Evolutionary conservation across 2,797 vertebrate genomes (phyloP).

Genomic region (Rhinogobio ventralis): DNA sequence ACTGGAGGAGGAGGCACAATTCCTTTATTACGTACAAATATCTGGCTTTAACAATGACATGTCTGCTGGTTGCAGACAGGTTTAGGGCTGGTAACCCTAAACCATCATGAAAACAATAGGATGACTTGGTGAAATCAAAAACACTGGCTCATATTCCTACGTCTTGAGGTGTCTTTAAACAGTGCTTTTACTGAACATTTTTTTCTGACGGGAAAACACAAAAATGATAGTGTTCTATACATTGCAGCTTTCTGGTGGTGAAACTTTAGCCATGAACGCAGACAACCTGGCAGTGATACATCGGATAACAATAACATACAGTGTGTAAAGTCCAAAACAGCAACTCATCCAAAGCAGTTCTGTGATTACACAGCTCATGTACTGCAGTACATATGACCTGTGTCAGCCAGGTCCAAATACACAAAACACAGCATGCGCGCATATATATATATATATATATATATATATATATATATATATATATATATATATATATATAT

Average conservation of each 20-base stretch:
- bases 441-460: too few relatives aligned
- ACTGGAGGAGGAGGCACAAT: not conserved
- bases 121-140: conserved; percentile 33
- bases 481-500: too few relatives aligned
- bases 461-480: too few relatives aligned
- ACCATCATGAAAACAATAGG: conserved; percentile 41
- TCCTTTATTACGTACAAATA: conserved; percentile 8
- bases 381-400: not conserved
- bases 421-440: not conserved
- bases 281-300: not conserved
- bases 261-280: conserved; percentile 30
- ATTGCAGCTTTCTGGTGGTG: not conserved
- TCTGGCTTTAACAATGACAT: not conserved
- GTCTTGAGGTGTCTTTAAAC: not conserved
- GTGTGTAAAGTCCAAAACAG: conserved; percentile 15
- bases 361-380: conserved; percentile 17
- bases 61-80: conserved; percentile 17
- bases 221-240: not conserved
- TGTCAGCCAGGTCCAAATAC: conserved; percentile 6
- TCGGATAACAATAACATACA: conserved; percentile 21
- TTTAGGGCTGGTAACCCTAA: conserved; percentile 29
- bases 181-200: not conserved
- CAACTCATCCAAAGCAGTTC: not conserved
- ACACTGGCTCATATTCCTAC: conserved; percentile 30
- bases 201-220: not conserved